phyloP scores from a whole-genome alignment of 1,140 invertebrate species.

The Maconellicoccus hirsutus region DNA sequence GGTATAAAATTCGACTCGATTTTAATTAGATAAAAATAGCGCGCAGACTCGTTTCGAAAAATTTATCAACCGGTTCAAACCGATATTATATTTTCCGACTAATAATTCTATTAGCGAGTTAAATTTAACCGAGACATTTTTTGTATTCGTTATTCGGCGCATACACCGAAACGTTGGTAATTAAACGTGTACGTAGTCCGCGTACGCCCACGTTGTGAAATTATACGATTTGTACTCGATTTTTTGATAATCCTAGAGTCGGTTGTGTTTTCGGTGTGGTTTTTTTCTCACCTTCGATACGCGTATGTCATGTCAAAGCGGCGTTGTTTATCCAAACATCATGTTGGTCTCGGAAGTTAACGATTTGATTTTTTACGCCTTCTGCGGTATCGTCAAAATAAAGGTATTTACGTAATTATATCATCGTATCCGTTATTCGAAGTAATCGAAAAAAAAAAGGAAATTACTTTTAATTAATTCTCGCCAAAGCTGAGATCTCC shows the following conservation, averaged over 20 bases:
- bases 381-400: neutral
- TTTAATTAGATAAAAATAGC: conserved; percentile 1
- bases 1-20: neutral
- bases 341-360: neutral
- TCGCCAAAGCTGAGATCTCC: too few relatives aligned
- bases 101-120: neutral
- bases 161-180: neutral
- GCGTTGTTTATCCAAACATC: too few relatives aligned
- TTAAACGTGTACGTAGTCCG: neutral
- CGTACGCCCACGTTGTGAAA: too few relatives aligned
- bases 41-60: neutral
- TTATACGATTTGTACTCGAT: too few relatives aligned
- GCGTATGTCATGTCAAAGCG: too few relatives aligned
- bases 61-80: neutral
- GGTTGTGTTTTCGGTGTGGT: too few relatives aligned
- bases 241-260: too few relatives aligned
- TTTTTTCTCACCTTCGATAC: too few relatives aligned
- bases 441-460: too few relatives aligned
- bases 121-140: conserved; percentile 9
- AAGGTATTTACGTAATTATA: neutral
- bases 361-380: neutral
- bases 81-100: neutral
- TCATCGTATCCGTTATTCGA: too few relatives aligned
- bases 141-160: neutral
- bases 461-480: too few relatives aligned